Evolutionary conservation across 2,888 invertebrate species (phyloP).

Genomic region (Ptychoptera albimana): DNA sequence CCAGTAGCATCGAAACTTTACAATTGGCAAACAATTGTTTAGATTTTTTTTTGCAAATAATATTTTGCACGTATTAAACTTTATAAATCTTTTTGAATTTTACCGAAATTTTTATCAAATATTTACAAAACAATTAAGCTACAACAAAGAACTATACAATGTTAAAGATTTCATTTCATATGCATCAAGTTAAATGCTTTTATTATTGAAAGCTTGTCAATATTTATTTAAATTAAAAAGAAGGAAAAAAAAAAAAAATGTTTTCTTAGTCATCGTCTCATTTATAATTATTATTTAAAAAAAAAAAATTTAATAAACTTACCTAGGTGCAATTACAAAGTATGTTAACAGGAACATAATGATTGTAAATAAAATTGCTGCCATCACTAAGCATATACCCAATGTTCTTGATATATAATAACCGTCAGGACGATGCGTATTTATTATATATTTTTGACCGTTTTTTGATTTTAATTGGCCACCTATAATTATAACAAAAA

Average conservation of each 20-base stretch:
- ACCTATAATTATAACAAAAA: constrained; percentile 18
- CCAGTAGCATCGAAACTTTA: too few relatives aligned
- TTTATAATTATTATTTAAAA: neutral
- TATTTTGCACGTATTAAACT: too few relatives aligned
- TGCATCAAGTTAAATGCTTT: too few relatives aligned
- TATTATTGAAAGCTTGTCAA: too few relatives aligned
- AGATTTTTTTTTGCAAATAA: too few relatives aligned
- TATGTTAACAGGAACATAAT: constrained; percentile 20
- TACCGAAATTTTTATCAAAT: too few relatives aligned
- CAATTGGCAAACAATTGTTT: too few relatives aligned
- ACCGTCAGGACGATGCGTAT: constrained; percentile 24
- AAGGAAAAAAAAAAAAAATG: neutral
- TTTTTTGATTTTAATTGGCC: constrained; percentile 32
- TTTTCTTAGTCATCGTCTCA: too few relatives aligned
- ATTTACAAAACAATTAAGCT: too few relatives aligned
- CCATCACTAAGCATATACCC: constrained; percentile 16
- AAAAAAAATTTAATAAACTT: neutral
- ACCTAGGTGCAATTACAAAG: constrained; percentile 20
- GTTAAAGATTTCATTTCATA: too few relatives aligned
- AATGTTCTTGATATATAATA: constrained; percentile 21
- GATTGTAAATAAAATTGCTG: constrained; percentile 22
- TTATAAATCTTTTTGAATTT: too few relatives aligned
- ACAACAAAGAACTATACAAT: too few relatives aligned
- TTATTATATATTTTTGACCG: constrained; percentile 31
- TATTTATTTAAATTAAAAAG: neutral